Percentiles rank a stretch among this genome's conserved stretches.
Conservation (phyloP, 23 tunicate genomes). For the Clavelina lepadiformis region DNA sequence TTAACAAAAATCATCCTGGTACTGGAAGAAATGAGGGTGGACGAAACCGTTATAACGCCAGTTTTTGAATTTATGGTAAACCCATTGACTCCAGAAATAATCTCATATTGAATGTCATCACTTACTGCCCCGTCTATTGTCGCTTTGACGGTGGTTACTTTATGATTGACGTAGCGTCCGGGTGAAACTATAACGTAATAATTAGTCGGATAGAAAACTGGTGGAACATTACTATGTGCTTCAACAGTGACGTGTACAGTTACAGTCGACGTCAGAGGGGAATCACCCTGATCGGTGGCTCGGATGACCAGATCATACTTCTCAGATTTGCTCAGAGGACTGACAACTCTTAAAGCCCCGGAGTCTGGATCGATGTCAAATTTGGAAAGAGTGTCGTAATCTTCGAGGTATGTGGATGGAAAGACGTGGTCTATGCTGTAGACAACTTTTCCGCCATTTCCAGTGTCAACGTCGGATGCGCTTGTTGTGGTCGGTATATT, state of each 20-base stretch:
- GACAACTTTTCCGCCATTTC: slow-evolving; percentile 21
- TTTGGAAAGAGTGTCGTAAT: background rate
- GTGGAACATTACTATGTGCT: slow-evolving; percentile 7
- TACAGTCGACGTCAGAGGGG: slow-evolving; percentile 14
- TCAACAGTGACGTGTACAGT: slow-evolving; percentile 24
- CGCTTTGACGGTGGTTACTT: slow-evolving; percentile 15
- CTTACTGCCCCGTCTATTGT: background rate
- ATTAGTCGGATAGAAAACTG: slow-evolving; percentile 36
- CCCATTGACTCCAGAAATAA: slow-evolving; percentile 9
- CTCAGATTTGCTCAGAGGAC: background rate
- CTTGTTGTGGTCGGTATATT: slow-evolving; percentile 5
- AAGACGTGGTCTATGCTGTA: slow-evolving; percentile 16
- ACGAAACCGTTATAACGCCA: slow-evolving; percentile 10
- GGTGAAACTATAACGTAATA: slow-evolving; percentile 19
- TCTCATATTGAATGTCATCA: slow-evolving; percentile 6
- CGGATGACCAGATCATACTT: slow-evolving; percentile 5
- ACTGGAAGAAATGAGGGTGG: background rate
- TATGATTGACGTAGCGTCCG: background rate
- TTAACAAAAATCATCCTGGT: background rate
- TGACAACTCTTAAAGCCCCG: background rate
- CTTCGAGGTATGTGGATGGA: background rate
- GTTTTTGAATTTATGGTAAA: slow-evolving; percentile 29
- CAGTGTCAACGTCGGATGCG: slow-evolving; percentile 59
- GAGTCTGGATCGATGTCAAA: slow-evolving; percentile 2
- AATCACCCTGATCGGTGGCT: slow-evolving; percentile 38